These are phyloP conservation scores for Mus caroli DNA, from an alignment of 2,797 vertebrate genomes.

Conservation along the genomic window DNA sequence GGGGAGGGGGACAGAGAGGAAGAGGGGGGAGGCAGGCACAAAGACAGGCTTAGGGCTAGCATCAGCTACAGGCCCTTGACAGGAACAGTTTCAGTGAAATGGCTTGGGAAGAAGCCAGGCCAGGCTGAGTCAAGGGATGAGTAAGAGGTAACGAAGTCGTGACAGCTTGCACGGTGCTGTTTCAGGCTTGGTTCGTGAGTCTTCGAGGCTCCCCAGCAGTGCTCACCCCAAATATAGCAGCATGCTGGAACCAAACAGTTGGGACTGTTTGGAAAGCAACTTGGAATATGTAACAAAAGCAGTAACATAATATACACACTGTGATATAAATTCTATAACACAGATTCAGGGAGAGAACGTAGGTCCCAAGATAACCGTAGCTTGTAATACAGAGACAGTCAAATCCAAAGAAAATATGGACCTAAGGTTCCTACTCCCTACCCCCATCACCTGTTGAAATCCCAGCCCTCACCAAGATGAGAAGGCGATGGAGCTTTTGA, in stretches of 20 bases:
- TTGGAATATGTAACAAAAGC: constrained; percentile 28
- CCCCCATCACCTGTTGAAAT: background rate
- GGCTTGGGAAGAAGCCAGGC: constrained; percentile 23
- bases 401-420: background rate
- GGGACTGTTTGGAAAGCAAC: constrained; percentile 49
- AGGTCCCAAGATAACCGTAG: constrained; percentile 22
- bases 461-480: background rate
- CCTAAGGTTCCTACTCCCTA: background rate
- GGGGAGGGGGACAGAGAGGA: background rate
- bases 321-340: constrained; percentile 9
- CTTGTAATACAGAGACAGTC: background rate
- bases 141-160: background rate
- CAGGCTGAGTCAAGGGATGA: constrained; percentile 1
- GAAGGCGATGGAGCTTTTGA: background rate
- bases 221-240: constrained; percentile 11
- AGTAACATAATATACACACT: constrained; percentile 40
- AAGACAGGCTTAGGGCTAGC: background rate
- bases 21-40: background rate
- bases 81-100: constrained; percentile 16
- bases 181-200: background rate
- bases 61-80: background rate
- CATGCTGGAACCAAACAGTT: constrained; percentile 43
- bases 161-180: background rate
- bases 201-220: background rate
- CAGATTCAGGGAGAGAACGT: background rate